Evolutionary conservation across 2,888 invertebrate species (phyloP).

Genomic region (Phyllotreta cruciferae): DNA sequence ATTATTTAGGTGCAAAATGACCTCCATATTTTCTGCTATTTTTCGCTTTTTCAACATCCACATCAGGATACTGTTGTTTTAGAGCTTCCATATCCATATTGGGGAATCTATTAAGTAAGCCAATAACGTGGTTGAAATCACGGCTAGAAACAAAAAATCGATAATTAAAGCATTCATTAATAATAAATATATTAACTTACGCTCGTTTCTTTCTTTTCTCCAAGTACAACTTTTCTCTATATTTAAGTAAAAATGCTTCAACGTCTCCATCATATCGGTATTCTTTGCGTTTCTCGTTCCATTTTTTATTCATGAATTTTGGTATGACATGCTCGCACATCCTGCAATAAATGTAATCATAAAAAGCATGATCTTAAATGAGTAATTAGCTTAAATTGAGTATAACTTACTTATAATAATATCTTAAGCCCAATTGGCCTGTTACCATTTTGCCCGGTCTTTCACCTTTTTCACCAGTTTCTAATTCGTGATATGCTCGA

Average conservation of each 20-base stretch:
- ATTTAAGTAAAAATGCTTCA: constrained; percentile 67
- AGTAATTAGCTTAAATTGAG: too few relatives aligned
- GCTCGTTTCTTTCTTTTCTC: constrained; percentile 60
- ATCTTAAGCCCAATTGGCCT: constrained; percentile 69
- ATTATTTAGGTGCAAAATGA: constrained; percentile 47
- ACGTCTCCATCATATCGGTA: constrained; percentile 68
- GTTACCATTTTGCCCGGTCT: constrained; percentile 68
- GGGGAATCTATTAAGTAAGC: constrained; percentile 77
- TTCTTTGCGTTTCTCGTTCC: constrained; percentile 65
- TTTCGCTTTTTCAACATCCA: constrained; percentile 74
- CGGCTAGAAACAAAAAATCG: constrained; percentile 58
- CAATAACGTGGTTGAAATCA: constrained; percentile 72
- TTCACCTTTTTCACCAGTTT: constrained; percentile 87
- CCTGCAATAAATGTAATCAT: constrained; percentile 46
- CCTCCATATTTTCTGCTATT: constrained; percentile 62
- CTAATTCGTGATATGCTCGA: constrained; percentile 84
- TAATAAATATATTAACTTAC: constrained; percentile 14
- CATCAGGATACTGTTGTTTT: constrained; percentile 76
- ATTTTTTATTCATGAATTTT: constrained; percentile 70
- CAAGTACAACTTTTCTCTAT: constrained; percentile 71
- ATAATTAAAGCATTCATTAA: constrained; percentile 17
- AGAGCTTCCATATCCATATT: constrained; percentile 75
- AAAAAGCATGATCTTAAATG: too few relatives aligned
- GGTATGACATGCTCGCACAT: constrained; percentile 72
- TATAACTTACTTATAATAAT: constrained; percentile 61